phyloP scores from a whole-genome alignment of 2,113 vertebrate species.

The Lophura nycthemera region DNA sequence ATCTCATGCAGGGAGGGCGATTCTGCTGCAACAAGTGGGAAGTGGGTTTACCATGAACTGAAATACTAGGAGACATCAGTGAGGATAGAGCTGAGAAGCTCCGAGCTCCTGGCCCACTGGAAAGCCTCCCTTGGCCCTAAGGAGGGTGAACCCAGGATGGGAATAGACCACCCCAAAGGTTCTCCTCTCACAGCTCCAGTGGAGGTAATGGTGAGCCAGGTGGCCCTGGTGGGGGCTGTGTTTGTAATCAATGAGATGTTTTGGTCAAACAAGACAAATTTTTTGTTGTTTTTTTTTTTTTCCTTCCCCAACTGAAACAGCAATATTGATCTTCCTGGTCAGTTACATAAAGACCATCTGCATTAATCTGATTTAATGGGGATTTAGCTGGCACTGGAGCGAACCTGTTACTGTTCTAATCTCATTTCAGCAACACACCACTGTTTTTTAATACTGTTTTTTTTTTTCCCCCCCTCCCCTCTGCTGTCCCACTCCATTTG shows the following conservation, averaged over 20 bases:
- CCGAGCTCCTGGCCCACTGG: background rate
- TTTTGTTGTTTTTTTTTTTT: background rate
- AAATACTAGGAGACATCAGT: background rate
- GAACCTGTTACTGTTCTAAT: constrained; percentile 68
- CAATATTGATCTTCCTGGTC: constrained; percentile 77
- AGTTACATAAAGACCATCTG: constrained; percentile 75
- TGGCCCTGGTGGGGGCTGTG: background rate
- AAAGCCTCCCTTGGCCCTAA: background rate
- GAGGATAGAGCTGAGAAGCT: background rate
- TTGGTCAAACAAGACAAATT: constrained; percentile 56
- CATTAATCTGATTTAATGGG: constrained; percentile 79
- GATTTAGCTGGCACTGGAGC: constrained; percentile 65
- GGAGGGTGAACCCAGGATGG: too few species aligned
- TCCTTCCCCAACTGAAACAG: constrained; percentile 51
- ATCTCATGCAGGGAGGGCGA: background rate
- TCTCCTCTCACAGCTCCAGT: background rate
- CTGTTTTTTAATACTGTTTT: constrained; percentile 48
- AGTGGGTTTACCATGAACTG: background rate
- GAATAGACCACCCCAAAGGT: fast-evolving
- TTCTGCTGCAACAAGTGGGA: background rate
- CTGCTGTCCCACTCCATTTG: constrained; percentile 17
- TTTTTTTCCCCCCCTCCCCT: background rate
- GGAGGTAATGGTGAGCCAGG: background rate
- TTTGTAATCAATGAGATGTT: constrained; percentile 32
- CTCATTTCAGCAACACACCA: constrained; percentile 60